Percentiles rank a stretch among this genome's conserved stretches.
These are phyloP conservation scores for Castor canadensis DNA, from an alignment of 2,113 vertebrate genomes.

Conservation along the genomic window DNA sequence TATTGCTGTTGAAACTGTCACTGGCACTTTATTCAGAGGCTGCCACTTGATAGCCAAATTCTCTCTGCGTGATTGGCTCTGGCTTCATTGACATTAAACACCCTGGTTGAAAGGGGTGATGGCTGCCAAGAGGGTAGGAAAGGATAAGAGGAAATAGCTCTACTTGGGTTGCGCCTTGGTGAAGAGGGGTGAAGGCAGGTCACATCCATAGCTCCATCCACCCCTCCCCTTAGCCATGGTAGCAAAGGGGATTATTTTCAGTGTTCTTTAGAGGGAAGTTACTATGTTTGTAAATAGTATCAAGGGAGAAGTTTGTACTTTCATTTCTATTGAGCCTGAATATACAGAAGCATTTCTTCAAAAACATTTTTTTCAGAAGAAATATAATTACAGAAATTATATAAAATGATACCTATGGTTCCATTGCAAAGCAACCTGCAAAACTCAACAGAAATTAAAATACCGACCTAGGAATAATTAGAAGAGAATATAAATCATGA, in stretches of 20 bases:
- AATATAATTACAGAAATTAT: neutral
- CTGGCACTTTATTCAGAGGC: constrained; percentile 71
- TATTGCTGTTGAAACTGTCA: constrained; percentile 72
- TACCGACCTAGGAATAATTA: constrained; percentile 39
- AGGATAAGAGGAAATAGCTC: constrained; percentile 77
- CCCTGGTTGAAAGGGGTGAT: constrained; percentile 70
- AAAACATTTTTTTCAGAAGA: neutral
- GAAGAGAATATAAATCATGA: constrained; percentile 63
- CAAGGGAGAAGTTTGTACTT: neutral
- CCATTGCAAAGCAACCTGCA: neutral
- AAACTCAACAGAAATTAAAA: constrained; percentile 50
- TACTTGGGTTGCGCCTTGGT: constrained; percentile 41
- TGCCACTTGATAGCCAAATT: constrained; percentile 67
- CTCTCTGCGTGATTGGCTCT: constrained; percentile 76
- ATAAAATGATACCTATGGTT: neutral
- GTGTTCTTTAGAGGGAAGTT: neutral
- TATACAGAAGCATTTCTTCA: neutral
- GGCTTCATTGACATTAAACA: constrained; percentile 78
- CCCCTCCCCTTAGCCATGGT: accelerated
- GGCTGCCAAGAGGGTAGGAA: constrained; percentile 78
- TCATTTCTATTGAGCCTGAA: neutral
- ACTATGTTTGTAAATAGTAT: neutral
- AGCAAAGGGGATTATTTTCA: neutral
- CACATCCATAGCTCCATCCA: constrained; percentile 33
- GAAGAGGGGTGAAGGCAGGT: constrained; percentile 75